Evolutionary conservation across 2,113 vertebrate species (phyloP).

Genomic region (Neodontobutis hainanensis): DNA sequence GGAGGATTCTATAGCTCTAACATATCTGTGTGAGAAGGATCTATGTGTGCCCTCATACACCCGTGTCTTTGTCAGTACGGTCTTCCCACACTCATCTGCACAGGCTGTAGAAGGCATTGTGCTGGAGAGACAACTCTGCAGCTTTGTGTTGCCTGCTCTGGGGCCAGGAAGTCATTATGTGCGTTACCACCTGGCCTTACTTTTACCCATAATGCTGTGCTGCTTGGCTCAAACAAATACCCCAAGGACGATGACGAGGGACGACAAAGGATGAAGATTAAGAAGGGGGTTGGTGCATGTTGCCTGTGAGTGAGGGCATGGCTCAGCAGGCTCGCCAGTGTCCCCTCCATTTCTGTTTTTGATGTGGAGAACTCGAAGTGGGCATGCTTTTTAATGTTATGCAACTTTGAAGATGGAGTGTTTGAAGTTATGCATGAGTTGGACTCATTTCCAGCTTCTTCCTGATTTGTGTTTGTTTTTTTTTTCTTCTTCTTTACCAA

Average conservation of each 20-base stretch:
- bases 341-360: slow-evolving; percentile 68
- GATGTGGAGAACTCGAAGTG: slow-evolving; percentile 67
- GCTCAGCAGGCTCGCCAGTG: slow-evolving; percentile 57
- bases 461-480: slow-evolving; percentile 73
- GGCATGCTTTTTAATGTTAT: slow-evolving; percentile 76
- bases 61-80: background rate
- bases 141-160: slow-evolving; percentile 22
- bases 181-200: slow-evolving; percentile 51
- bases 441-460: slow-evolving; percentile 79
- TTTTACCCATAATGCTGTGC: slow-evolving; percentile 41
- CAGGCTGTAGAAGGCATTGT: slow-evolving; percentile 4
- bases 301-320: slow-evolving; percentile 57
- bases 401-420: slow-evolving; percentile 78
- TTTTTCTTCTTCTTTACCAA: slow-evolving; percentile 23
- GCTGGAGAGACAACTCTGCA: slow-evolving; percentile 16
- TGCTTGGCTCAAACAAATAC: slow-evolving; percentile 46
- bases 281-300: slow-evolving; percentile 53
- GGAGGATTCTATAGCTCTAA: too few species aligned
- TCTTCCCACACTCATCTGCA: slow-evolving; percentile 5
- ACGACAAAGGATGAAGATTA: slow-evolving; percentile 63
- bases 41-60: background rate
- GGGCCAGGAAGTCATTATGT: slow-evolving; percentile 39
- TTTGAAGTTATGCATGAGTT: slow-evolving; percentile 82
- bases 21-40: too few species aligned
- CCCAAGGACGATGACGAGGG: slow-evolving; percentile 44